A percentile compares a stretch with the other conserved stretches of the same genome.
phyloP scores from a whole-genome alignment of 2,888 invertebrate genomes.

The Thera britannica region DNA sequence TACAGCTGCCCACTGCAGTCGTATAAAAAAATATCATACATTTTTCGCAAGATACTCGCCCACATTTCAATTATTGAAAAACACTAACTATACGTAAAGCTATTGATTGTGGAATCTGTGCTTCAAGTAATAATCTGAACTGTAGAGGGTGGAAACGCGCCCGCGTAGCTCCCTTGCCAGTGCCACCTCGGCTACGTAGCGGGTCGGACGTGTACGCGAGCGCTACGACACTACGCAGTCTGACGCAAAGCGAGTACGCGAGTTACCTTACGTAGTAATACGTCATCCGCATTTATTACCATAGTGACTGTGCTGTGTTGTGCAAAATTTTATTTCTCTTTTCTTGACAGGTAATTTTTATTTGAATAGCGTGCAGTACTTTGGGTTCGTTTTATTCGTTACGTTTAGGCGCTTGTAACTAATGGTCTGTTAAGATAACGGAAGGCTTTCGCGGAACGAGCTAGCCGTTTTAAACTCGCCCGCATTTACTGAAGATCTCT shows the following conservation, averaged over 20 bases:
- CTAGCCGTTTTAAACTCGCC: conserved; percentile 46
- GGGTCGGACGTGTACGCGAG: conserved; percentile 54
- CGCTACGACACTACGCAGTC: conserved; percentile 50
- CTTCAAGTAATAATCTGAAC: conserved; percentile 74
- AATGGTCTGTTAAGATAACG: conserved; percentile 77
- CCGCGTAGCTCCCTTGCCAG: conserved; percentile 76
- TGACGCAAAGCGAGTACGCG: conserved; percentile 40
- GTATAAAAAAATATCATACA: neutral
- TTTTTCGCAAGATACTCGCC: neutral
- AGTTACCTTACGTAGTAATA: conserved; percentile 37
- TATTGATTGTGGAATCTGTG: conserved; percentile 80
- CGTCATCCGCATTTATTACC: conserved; percentile 24
- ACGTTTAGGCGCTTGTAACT: conserved; percentile 64
- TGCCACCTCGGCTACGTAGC: conserved; percentile 73
- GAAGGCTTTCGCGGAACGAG: conserved; percentile 54
- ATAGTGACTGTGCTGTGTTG: conserved; percentile 64
- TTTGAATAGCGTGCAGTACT: conserved; percentile 57
- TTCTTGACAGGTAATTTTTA: conserved; percentile 57
- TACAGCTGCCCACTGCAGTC: too few relatives aligned
- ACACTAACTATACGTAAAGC: conserved; percentile 53
- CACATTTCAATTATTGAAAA: conserved; percentile 31
- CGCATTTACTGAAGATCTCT: conserved; percentile 12
- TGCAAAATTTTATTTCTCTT: conserved; percentile 41
- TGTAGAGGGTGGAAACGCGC: conserved; percentile 70
- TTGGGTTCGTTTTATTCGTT: conserved; percentile 62